Conservation (phyloP, 1,140 invertebrate genomes). For the Vanessa tameamea region DNA sequence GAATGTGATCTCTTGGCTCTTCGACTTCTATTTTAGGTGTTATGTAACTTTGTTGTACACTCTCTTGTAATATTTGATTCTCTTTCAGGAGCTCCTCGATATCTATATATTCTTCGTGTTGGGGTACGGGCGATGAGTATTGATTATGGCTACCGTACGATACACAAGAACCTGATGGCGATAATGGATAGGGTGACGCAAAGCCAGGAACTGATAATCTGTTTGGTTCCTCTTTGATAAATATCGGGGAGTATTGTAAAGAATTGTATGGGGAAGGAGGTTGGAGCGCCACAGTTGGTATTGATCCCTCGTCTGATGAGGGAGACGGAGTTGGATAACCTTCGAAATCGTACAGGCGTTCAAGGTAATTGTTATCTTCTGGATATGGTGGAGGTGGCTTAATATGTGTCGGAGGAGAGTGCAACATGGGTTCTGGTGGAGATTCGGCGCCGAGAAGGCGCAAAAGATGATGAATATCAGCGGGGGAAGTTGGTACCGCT, state of each 20-base stretch:
- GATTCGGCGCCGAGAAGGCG: slow-evolving; percentile 78
- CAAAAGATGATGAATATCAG: slow-evolving; percentile 81
- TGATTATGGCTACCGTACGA: slow-evolving; percentile 74
- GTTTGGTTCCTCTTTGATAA: slow-evolving; percentile 78
- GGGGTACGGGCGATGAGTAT: slow-evolving; percentile 81
- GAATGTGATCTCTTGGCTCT: slow-evolving; percentile 85
- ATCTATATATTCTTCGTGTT: slow-evolving; percentile 80
- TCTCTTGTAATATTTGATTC: slow-evolving; percentile 78
- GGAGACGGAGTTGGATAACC: slow-evolving; percentile 76
- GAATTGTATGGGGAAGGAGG: slow-evolving; percentile 76
- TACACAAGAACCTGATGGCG: slow-evolving; percentile 82
- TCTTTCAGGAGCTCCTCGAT: slow-evolving; percentile 80
- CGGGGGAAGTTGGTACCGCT: slow-evolving; percentile 81
- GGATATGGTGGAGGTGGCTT: slow-evolving; percentile 74
- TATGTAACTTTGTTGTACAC: slow-evolving; percentile 66
- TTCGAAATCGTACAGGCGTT: slow-evolving; percentile 73
- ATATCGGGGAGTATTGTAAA: slow-evolving; percentile 62
- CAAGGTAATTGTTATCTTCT: slow-evolving; percentile 71
- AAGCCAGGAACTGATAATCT: slow-evolving; percentile 81
- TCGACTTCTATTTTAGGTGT: slow-evolving; percentile 76
- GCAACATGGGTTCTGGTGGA: slow-evolving; percentile 80
- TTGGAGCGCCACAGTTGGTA: slow-evolving; percentile 75
- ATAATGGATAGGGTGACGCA: slow-evolving; percentile 82
- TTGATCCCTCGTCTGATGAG: slow-evolving; percentile 78
- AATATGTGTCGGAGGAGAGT: slow-evolving; percentile 70